Base-by-base conservation (phyloP, 2,113 vertebrate species). In the Pterocles burchelli region DNA sequence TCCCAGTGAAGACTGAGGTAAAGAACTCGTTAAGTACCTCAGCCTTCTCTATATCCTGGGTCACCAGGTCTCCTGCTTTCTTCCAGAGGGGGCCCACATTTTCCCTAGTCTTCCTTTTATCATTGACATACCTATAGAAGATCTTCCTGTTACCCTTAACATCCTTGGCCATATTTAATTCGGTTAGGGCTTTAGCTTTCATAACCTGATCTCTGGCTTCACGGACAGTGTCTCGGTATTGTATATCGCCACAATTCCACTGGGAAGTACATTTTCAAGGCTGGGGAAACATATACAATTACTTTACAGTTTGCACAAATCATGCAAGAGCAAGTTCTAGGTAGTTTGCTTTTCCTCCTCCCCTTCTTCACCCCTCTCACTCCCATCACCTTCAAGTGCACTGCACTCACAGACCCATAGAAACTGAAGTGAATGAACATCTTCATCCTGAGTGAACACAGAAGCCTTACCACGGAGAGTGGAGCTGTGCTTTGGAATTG, bases 281-380 rank as follows among this genome's bases (percentile, higher is more conserved):
- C 4, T 19, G 51, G 63, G 57, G 10, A 31, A 57, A 89, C 55
- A 51, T 10, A 14, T 66, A 45, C 29, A n/a, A 34, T 38, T 43
- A 33, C n/a, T 54, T 74, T 16, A 34, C 28, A 36, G 13, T 48
- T 85, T 79, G 63, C n/a, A 38, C 10, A 28, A 88, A 36, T 19
- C 3, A 10, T 1, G 1, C 38, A 49, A 76, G 13, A 96, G 17
- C 16, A 70, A 14, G 10, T 70, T 81, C 54, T 58, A 55, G 18
- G 21, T 43, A 36, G 20, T 71, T 45, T 36, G n/a, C 34, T 74
- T 67, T n/a, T 85, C 24, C 18, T 81, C 20, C 19, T 68, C n/a
- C 21, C 19, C 31, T 62, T 49, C 55, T 57, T 68, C 3, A 3
- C 18, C 22, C 21, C 0, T 0, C 62, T 83, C 36, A 46, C 13